phyloP scores from a whole-genome alignment of 2,888 invertebrate species.

The Eucriotettix oculatus region DNA sequence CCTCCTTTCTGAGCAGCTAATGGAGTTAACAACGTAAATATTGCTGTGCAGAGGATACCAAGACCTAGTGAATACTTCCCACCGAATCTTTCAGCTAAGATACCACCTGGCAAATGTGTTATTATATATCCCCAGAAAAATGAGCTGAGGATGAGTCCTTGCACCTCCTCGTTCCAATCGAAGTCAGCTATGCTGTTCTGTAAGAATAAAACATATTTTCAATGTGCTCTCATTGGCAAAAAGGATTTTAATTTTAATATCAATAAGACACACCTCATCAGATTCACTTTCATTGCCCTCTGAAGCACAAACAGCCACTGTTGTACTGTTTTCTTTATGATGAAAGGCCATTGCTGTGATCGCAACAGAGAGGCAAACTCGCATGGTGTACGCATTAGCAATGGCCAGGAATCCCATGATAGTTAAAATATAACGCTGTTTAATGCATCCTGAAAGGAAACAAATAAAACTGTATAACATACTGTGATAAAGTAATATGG shows the following conservation, averaged over 20 bases:
- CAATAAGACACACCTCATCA: too few species aligned
- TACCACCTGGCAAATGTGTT: constrained; percentile 66
- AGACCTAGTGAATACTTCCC: constrained; percentile 71
- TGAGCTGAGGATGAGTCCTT: constrained; percentile 61
- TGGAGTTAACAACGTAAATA: constrained; percentile 69
- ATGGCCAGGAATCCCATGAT: constrained; percentile 54
- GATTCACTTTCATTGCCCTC: too few species aligned
- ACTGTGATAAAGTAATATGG: too few species aligned
- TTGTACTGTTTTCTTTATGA: too few species aligned
- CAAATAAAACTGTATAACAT: too few species aligned
- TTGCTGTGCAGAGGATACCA: constrained; percentile 65
- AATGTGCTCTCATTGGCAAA: too few species aligned
- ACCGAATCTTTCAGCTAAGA: constrained; percentile 64
- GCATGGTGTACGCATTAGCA: constrained; percentile 60
- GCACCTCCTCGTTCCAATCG: constrained; percentile 51
- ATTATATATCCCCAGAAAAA: constrained; percentile 77
- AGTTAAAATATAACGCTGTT: constrained; percentile 50
- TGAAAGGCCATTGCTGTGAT: constrained; percentile 48
- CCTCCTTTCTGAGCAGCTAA: constrained; percentile 42
- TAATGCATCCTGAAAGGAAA: constrained; percentile 24
- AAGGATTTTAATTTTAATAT: too few species aligned
- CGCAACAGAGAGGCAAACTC: constrained; percentile 51
- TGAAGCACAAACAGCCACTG: too few species aligned
- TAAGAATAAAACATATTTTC: too few species aligned
- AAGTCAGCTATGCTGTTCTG: constrained; percentile 21